Evolutionary conservation across 2,888 invertebrate genomes (phyloP), one percentile per base, ranked within the genome.

Genomic region (Megalurothrips usitatus): DNA sequence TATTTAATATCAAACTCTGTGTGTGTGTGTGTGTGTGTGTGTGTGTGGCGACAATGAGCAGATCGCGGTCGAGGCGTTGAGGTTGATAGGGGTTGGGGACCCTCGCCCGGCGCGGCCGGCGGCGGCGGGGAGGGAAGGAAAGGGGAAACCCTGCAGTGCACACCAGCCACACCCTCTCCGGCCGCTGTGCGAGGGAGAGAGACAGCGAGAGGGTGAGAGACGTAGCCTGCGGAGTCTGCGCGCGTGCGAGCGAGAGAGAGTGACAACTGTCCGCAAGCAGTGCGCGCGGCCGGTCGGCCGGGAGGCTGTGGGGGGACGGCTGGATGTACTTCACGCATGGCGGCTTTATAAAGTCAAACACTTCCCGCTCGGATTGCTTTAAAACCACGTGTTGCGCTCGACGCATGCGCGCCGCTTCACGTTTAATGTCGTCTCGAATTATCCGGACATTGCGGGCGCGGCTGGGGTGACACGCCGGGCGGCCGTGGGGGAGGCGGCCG

Each of bases 381-480:
- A 75, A 75, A 75, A 26, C 68, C 68, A 75, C 68, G 68, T 75
- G 68, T 75, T 75, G 68, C 68, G n/a, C 23, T 1, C 11, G 14
- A 6, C 6, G 26, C n/a, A 58, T 58, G 58, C n/a, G 52, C 52
- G 17, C 14, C 19, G 58, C 58, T 75, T n/a, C n/a, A n/a, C n/a
- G 68, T 68, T 68, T 68, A 68, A 26, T 75, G 68, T 75, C 68
- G 68, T 75, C 68, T 26, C 68, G 68, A 23, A 75, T 75, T 75
- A 75, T 75, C 68, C 68, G 68, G 58, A 14, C 58, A n/a, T 58
- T 17, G 17, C 10, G 26, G 68, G 10, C 3, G 11, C 68, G 68
- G 23, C n/a, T 68, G 68, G 58, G 58, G 17, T 58, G 58, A 58
- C 58, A 58, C 58, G 11, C 6, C 19, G n/a, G n/a, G n/a, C n/a